Evolutionary conservation across 2,888 invertebrate species (phyloP), one percentile per base, ranked within the genome.

Genomic region (Ochropacha duplaris): DNA sequence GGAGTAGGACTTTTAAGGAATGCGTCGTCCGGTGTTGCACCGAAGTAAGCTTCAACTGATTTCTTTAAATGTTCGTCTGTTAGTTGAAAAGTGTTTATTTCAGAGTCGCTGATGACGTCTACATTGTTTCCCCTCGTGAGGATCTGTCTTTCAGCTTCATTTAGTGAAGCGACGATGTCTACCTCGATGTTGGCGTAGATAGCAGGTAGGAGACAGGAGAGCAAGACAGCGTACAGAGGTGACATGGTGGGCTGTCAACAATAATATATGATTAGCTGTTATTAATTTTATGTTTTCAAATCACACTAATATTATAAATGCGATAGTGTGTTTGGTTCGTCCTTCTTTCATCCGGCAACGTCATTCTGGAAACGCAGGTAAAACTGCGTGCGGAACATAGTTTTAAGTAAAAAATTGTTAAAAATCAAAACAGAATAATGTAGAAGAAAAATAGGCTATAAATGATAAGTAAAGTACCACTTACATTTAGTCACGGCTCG

Each of bases 1-100:
- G 81, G 82, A 0, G 86, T 86, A 0, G 85, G 86, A 57, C 79
- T 79, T 3, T 60, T 71, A 0, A 81, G 22, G 65, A 60, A 81
- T 0, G 71, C 76, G 39, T 76, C 71, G 34, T 68, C 69, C 0
- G 84, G 85, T 2, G 60, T 59, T 0, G 26, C 44, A 0, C 83
- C 84, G 39, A 75, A 75, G 59, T 77, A 70, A 0, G 54, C 24
- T 0, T 60, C 34, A 0, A 76, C 68, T 0, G 74, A 72, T 8
- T 64, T 57, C 60, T 79, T 84, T 2, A 86, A 34, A 0, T 65
- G 72, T 0, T 62, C 61, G 9, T 84, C 81, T 5, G 61, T 63
- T 0, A 85, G 60, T 9, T 74, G 51, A 59, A 84, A 86, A 6
- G 73, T 66, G 19, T 58, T 55, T 8, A 57, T 62, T 49, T 86